phyloP scores from a whole-genome alignment of 2,113 vertebrate genomes.

The Caracal caracal region DNA sequence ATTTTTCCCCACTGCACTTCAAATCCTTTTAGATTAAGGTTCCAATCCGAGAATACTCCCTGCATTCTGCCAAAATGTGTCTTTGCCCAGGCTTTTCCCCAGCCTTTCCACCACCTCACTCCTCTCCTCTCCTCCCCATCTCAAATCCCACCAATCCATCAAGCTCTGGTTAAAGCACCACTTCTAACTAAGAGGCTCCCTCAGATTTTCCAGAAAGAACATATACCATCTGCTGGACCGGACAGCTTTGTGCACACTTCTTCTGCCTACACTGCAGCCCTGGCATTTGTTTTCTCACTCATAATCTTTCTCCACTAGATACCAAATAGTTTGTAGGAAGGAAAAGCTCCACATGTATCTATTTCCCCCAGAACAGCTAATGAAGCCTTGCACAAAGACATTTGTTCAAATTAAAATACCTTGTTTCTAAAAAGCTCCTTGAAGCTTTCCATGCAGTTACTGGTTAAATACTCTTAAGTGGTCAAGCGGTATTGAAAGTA shows the following conservation, averaged over 20 bases:
- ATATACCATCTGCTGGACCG: neutral
- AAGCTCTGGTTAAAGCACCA: neutral
- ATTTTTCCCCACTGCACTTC: neutral
- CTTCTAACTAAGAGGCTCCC: neutral
- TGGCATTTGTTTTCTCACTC: neutral
- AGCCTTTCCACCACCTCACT: neutral
- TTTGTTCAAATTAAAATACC: neutral
- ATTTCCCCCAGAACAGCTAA: neutral
- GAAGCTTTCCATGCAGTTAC: neutral
- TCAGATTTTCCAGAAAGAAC: neutral
- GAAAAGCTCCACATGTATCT: neutral
- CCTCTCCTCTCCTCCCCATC: neutral
- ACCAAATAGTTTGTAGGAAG: neutral
- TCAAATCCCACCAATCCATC: neutral
- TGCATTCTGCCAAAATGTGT: neutral
- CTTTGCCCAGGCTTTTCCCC: neutral
- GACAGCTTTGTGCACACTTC: neutral
- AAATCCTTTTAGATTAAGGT: neutral
- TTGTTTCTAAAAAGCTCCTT: slow-evolving; percentile 1
- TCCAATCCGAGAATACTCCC: neutral
- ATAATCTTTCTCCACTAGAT: neutral
- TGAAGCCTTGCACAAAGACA: neutral
- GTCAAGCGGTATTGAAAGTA: neutral
- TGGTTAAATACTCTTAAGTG: neutral
- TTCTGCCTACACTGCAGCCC: neutral